Percentiles rank a stretch among this genome's conserved stretches.
Evolutionary conservation across 2,797 vertebrate species (phyloP).

Genomic region (Amphiprion clarkii): DNA sequence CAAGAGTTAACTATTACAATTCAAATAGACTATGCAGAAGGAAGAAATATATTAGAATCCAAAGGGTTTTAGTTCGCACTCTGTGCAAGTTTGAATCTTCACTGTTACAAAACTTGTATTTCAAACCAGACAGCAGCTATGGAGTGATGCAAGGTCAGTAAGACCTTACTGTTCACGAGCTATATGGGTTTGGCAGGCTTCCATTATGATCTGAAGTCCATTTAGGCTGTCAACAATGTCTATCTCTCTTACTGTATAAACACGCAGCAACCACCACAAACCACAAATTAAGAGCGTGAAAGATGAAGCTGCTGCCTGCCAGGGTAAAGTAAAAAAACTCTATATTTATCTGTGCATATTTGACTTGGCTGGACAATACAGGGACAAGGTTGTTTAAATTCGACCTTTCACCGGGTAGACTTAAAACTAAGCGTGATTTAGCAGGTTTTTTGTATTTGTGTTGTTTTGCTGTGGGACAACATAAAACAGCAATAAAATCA

Average conservation of each 20-base stretch:
- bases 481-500: neutral
- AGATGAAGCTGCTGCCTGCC: conserved; percentile 4
- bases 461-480: conserved; percentile 6
- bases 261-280: conserved; percentile 38
- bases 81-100: conserved; percentile 24
- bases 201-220: conserved; percentile 52
- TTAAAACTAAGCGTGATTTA: conserved; percentile 24
- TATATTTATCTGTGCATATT: conserved; percentile 52
- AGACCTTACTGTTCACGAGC: conserved; percentile 27
- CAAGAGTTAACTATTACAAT: neutral
- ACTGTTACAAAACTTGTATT: conserved; percentile 12
- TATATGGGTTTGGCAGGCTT: conserved; percentile 42
- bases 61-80: neutral
- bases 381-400: conserved; percentile 26
- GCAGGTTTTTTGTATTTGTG: neutral
- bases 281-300: conserved; percentile 26
- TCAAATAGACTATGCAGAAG: neutral
- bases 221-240: conserved; percentile 50
- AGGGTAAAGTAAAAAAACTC: conserved; percentile 13
- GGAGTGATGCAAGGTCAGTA: conserved; percentile 23
- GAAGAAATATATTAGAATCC: neutral
- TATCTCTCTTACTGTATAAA: conserved; percentile 54
- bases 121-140: neutral
- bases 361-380: conserved; percentile 50
- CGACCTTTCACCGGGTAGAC: conserved; percentile 49